Evolutionary conservation across 1,140 invertebrate species (phyloP).

Genomic region (Homalodisca vitripennis): DNA sequence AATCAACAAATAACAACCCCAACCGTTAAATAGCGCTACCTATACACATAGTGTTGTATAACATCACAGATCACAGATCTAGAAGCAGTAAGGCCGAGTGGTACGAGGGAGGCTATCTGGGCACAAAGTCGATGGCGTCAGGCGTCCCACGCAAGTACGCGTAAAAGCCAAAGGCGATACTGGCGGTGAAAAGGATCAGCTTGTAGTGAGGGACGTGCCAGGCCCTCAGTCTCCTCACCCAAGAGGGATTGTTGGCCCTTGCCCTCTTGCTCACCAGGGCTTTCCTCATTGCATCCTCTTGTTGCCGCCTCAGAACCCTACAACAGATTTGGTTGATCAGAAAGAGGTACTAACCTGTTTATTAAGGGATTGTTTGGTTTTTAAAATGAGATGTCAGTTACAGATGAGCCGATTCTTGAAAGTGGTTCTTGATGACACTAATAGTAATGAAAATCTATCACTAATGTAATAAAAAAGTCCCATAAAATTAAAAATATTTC

Average conservation of each 20-base stretch:
- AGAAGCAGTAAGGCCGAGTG: background rate
- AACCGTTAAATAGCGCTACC: no score
- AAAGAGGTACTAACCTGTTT: no score
- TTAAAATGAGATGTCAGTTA: no score
- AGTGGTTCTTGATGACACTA: no score
- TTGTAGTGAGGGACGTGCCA: conserved; percentile 30
- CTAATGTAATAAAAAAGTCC: no score
- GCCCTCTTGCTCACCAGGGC: background rate
- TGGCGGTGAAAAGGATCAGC: conserved; percentile 37
- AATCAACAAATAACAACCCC: no score
- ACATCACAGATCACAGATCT: background rate
- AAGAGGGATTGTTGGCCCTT: conserved; percentile 11
- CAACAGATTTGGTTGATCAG: background rate
- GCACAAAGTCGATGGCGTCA: conserved; percentile 1
- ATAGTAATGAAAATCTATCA: no score
- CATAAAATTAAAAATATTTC: no score
- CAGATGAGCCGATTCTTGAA: no score
- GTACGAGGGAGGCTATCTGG: conserved; percentile 12
- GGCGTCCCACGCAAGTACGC: conserved; percentile 33
- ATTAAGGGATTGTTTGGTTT: no score
- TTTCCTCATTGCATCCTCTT: background rate
- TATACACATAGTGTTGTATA: background rate
- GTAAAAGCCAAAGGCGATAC: conserved; percentile 40
- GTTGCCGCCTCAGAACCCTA: background rate
- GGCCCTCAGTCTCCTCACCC: conserved; percentile 17